These are phyloP conservation scores for Nematostella vectensis DNA, from an alignment of 92 coral and sea anemone genomes.

Conservation along the genomic window DNA sequence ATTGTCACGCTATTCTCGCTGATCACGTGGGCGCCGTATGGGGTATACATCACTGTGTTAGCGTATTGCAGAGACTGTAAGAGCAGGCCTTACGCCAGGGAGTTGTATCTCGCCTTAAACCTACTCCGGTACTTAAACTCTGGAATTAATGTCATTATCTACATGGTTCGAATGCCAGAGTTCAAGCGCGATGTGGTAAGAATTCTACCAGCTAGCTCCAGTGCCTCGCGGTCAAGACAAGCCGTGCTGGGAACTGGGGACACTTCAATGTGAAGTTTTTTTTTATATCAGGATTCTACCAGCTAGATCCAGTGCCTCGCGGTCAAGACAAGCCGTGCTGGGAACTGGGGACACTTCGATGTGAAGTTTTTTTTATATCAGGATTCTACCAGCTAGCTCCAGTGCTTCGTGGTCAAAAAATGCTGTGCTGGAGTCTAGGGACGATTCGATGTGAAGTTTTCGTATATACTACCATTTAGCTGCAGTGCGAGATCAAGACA, in stretches of 20 bases:
- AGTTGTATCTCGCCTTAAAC: slow-evolving; percentile 15
- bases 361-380: no score
- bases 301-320: no score
- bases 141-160: slow-evolving; percentile 24
- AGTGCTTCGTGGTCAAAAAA: neutral
- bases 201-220: neutral
- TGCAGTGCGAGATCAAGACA: no score
- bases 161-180: slow-evolving; percentile 36
- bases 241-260: no score
- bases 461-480: no score
- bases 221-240: no score
- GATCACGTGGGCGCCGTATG: slow-evolving; percentile 34
- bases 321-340: no score
- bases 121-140: slow-evolving; percentile 32
- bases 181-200: neutral
- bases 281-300: no score
- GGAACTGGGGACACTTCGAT: no score
- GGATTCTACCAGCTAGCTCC: neutral
- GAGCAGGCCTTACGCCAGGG: neutral
- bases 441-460: no score
- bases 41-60: slow-evolving; percentile 18
- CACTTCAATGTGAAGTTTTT: no score
- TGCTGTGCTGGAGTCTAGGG: no score
- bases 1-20: slow-evolving; percentile 37
- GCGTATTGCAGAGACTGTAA: slow-evolving; percentile 14